phyloP scores from a whole-genome alignment of 92 coral and sea anemone genomes.

The Galaxea fascicularis region DNA sequence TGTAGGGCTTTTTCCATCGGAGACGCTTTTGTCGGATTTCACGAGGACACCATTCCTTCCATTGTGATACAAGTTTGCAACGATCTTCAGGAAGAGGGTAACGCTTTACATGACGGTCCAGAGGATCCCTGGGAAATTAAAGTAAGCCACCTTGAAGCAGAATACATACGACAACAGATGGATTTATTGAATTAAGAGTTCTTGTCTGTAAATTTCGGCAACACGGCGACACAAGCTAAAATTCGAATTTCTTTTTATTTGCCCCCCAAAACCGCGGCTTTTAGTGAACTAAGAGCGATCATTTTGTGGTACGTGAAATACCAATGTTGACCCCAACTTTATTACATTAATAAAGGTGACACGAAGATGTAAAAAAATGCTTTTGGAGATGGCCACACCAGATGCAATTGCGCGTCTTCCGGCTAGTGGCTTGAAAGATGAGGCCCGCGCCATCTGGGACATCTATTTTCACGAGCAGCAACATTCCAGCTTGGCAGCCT shows the following conservation, averaged over 20 bases:
- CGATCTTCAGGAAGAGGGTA: constrained; percentile 50
- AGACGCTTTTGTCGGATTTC: constrained; percentile 90
- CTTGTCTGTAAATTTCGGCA: too few species aligned
- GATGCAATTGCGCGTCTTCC: constrained; percentile 87
- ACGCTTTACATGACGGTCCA: constrained; percentile 6
- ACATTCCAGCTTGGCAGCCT: constrained; percentile 76
- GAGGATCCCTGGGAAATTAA: constrained; percentile 34
- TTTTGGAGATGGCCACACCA: constrained; percentile 83
- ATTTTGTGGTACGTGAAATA: too few species aligned
- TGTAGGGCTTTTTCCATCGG: constrained; percentile 63
- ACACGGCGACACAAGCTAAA: too few species aligned
- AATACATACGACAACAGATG: neutral
- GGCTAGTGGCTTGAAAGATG: constrained; percentile 47
- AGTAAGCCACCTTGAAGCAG: neutral
- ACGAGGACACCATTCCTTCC: constrained; percentile 85
- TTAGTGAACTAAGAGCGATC: too few species aligned
- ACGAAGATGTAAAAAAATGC: constrained; percentile 48
- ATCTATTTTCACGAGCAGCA: constrained; percentile 75
- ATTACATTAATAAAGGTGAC: constrained; percentile 41
- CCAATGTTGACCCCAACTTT: neutral
- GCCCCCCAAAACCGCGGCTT: too few species aligned
- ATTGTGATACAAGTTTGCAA: constrained; percentile 79
- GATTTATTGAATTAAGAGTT: too few species aligned
- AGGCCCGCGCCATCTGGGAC: constrained; percentile 54
- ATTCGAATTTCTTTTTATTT: too few species aligned